Conservation (phyloP, 2,888 invertebrate species). For the Apodemia hepburni region DNA sequence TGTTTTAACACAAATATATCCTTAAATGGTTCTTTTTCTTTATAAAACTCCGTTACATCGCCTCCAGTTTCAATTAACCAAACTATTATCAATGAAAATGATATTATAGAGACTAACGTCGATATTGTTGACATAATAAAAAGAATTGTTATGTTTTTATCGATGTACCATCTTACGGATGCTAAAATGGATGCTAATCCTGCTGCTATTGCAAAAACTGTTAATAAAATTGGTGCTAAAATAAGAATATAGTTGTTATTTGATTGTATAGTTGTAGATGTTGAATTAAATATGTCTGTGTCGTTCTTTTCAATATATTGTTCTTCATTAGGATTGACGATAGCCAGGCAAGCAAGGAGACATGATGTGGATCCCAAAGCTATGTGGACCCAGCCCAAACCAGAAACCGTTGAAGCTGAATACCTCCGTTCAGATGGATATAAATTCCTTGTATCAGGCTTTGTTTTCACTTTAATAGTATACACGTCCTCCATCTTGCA, state of each 20-base stretch:
- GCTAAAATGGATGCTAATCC: conserved; percentile 80
- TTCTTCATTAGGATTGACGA: conserved; percentile 52
- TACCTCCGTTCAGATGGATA: conserved; percentile 85
- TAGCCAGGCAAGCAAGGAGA: conserved; percentile 76
- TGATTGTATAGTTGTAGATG: conserved; percentile 25
- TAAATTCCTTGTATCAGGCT: conserved; percentile 77
- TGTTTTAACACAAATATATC: conserved; percentile 60
- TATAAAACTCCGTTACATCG: conserved; percentile 59
- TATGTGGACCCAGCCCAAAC: conserved; percentile 82
- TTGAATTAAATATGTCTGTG: conserved; percentile 31
- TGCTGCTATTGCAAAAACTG: conserved; percentile 71
- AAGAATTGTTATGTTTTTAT: conserved; percentile 82
- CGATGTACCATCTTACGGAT: conserved; percentile 84
- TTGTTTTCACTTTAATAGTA: conserved; percentile 83
- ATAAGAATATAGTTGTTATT: conserved; percentile 55
- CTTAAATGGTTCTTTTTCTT: conserved; percentile 61
- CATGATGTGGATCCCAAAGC: conserved; percentile 80
- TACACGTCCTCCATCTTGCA: conserved; percentile 83
- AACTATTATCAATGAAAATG: conserved; percentile 61
- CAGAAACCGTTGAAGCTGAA: conserved; percentile 84
- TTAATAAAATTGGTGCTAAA: conserved; percentile 71
- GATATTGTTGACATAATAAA: conserved; percentile 79
- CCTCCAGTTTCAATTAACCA: conserved; percentile 63
- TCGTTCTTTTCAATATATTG: conserved; percentile 26
- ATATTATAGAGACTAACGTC: conserved; percentile 65